Evolutionary conservation across 2,797 vertebrate species (phyloP), one percentile per base, ranked within the genome.

Genomic region (Perodicticus potto): DNA sequence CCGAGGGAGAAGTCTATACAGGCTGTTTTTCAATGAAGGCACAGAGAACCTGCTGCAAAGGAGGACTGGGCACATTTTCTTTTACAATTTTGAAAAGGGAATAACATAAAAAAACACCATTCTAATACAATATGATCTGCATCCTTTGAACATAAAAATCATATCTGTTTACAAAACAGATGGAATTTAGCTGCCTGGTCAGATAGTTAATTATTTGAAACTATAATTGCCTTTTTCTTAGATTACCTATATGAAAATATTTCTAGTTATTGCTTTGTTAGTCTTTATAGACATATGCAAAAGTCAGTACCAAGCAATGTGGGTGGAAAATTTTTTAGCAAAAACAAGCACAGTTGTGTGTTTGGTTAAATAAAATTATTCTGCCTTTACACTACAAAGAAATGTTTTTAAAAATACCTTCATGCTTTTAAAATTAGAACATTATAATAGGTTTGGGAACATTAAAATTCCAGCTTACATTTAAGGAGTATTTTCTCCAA

Each of bases 321-420:
- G 37, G 77, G 61, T 93, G 7, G 45, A 90, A 61, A 78, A 29
- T 27, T 76, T 73, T 73, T 90, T 93, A 93, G 43, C 82, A 22
- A 40, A 96, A 70, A 89, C 17, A 92, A 91, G 37, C 83, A 95
- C 37, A 90, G 72, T 17, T 96, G 57, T 83, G 2, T 27, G 29
- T 82, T 70, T 92, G 57, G 67, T 70, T 95, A 86, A 97, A 95
- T 85, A 86, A 84, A 74, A 94, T 57, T 65, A 55, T 59, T 67
- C 49, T 91, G 80, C 29, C 8, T 73, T 76, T 81, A 70, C 32
- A 34, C 43, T 27, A 85, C 27, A 73, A 87, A 95, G 63, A 93
- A 72, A 45, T 80, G 1, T 10, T 94, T 78, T 80, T 37, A 74
- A 94, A 88, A 89, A 61, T n/a, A 73, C 2, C 11, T 22, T 57